Conservation (phyloP, 1,140 invertebrate genomes). For the Cheumatopsyche charites region DNA sequence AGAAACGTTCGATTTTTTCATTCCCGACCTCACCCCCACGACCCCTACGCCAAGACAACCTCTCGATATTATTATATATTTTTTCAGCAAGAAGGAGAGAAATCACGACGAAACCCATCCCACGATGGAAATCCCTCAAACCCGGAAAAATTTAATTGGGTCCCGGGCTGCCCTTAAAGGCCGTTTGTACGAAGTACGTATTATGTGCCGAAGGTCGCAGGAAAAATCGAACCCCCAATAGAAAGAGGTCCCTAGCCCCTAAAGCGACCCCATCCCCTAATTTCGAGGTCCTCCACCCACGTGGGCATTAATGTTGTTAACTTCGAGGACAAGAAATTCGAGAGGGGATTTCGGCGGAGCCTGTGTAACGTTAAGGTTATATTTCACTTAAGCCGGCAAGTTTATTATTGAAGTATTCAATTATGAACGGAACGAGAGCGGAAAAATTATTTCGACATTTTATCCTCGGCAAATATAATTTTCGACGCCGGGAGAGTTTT, state of each 20-base stretch:
- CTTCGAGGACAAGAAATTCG: conserved; percentile 34
- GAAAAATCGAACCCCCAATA: conserved; percentile 38
- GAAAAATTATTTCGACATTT: conserved; percentile 7
- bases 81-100: conserved; percentile 8
- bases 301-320: conserved; percentile 38
- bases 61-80: background rate
- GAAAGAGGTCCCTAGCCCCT: background rate
- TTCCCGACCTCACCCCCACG: too few species aligned
- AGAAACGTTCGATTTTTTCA: conserved; percentile 20
- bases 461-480: background rate
- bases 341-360: conserved; percentile 18
- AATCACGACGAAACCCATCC: background rate
- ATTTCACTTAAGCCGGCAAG: conserved; percentile 36
- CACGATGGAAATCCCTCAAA: background rate
- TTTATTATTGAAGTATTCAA: conserved; percentile 34
- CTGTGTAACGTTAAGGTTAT: conserved; percentile 19
- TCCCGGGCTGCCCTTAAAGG: conserved; percentile 21
- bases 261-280: background rate
- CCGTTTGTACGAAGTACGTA: conserved; percentile 28
- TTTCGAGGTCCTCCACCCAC: background rate
- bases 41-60: background rate
- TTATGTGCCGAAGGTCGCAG: conserved; percentile 13
- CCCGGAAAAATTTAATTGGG: conserved; percentile 35
- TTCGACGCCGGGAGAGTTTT: too few species aligned
- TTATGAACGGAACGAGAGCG: conserved; percentile 15